Conservation (phyloP, 2,888 invertebrate species). For the Hipparchia semele region DNA sequence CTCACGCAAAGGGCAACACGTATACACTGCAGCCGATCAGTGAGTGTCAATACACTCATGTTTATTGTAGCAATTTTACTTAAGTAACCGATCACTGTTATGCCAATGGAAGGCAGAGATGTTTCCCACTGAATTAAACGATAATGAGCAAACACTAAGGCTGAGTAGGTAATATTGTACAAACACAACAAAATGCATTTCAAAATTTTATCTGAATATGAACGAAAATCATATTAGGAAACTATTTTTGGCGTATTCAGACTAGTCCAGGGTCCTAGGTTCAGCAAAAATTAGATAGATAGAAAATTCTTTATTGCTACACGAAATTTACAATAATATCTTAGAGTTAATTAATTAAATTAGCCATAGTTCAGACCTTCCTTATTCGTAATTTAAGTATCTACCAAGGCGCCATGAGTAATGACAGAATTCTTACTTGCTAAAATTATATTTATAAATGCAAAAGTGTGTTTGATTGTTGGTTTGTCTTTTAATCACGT, state of each 20-base stretch:
- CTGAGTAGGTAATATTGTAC: neutral
- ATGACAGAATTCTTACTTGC: too few species aligned
- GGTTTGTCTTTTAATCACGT: too few species aligned
- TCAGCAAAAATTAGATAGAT: too few species aligned
- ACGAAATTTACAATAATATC: too few species aligned
- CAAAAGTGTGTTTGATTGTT: too few species aligned
- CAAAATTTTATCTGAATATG: neutral
- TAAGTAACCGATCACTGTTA: conserved; percentile 25
- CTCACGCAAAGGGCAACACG: conserved; percentile 57
- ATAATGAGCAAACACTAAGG: conserved; percentile 1
- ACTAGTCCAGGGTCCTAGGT: neutral
- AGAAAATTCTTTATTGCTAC: too few species aligned
- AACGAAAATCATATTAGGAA: neutral
- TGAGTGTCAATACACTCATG: conserved; percentile 65
- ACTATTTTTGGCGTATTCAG: neutral
- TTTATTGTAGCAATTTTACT: conserved; percentile 66
- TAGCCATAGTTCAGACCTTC: too few species aligned
- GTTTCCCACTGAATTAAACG: conserved; percentile 3
- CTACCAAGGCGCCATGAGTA: too few species aligned
- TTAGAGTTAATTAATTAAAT: too few species aligned
- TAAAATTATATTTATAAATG: too few species aligned
- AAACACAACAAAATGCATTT: neutral
- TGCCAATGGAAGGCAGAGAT: neutral
- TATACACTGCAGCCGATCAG: conserved; percentile 57
- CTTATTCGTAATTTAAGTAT: too few species aligned